Evolutionary conservation across 2,797 vertebrate genomes (phyloP).

Genomic region (Poeciliopsis paucimaculata): DNA sequence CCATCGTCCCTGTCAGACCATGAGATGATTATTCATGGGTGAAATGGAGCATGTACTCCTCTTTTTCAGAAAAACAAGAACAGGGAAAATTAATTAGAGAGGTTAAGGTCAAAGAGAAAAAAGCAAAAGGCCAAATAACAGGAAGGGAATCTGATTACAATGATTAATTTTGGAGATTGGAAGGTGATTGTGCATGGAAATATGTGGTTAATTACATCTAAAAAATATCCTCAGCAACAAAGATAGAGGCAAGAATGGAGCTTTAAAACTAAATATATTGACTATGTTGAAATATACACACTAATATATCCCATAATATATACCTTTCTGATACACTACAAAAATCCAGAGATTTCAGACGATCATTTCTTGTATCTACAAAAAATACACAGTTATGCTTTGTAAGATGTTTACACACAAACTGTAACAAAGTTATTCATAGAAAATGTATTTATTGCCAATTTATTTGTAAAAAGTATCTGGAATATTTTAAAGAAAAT

Average conservation of each 20-base stretch:
- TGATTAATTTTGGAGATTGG: constrained; percentile 71
- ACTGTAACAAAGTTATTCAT: too few species aligned
- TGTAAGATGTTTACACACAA: too few species aligned
- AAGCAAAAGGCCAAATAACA: constrained; percentile 62
- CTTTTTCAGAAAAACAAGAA: constrained; percentile 56
- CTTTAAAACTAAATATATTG: constrained; percentile 3
- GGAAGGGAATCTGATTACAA: constrained; percentile 63
- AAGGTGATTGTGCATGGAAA: constrained; percentile 51
- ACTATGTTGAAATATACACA: too few species aligned
- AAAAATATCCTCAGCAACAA: constrained; percentile 29
- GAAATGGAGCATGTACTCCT: constrained; percentile 58
- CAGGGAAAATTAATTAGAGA: constrained; percentile 66
- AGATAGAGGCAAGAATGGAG: constrained; percentile 26
- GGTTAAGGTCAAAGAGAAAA: constrained; percentile 67
- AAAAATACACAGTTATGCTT: neutral
- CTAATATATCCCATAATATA: too few species aligned
- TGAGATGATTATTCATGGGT: constrained; percentile 56
- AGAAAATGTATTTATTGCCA: too few species aligned
- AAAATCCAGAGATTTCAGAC: neutral
- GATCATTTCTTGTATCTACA: neutral
- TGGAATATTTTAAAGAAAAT: too few species aligned
- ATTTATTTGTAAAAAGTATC: too few species aligned
- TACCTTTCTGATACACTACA: too few species aligned
- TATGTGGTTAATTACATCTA: constrained; percentile 66
- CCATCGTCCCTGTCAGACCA: constrained; percentile 36